phyloP scores from a whole-genome alignment of 2,888 invertebrate species.

The Phytoseiulus persimilis region DNA sequence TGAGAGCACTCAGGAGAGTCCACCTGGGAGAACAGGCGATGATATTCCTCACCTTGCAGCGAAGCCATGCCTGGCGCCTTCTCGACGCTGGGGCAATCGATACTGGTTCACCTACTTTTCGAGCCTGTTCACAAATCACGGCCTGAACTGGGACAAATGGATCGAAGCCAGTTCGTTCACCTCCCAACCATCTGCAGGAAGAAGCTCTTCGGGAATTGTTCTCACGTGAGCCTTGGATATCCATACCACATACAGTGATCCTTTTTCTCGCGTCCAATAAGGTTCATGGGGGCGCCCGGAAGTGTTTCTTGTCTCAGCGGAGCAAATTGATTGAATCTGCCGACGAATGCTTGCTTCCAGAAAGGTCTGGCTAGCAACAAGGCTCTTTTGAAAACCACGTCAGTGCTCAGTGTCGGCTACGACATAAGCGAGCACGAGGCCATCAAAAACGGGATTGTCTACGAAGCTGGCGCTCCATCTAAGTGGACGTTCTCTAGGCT shows the following conservation, averaged over 20 bases:
- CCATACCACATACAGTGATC: no score
- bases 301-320: no score
- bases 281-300: no score
- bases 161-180: background rate
- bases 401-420: background rate
- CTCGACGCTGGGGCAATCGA: background rate
- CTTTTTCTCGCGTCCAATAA: no score
- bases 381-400: background rate
- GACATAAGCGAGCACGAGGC: background rate
- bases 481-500: background rate
- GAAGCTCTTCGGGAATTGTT: background rate
- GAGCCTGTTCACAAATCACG: background rate
- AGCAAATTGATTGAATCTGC: no score
- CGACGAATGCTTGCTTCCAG: background rate
- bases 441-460: background rate
- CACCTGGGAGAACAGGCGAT: background rate
- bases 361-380: background rate
- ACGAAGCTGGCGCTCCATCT: background rate
- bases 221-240: background rate
- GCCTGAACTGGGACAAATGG: background rate
- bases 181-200: background rate
- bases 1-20: no score
- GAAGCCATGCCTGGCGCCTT: conserved; percentile 55
- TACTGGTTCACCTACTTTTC: background rate
- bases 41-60: conserved; percentile 48